Conservation (phyloP, 2,797 vertebrate genomes). For the Poliocrania exsul region DNA sequence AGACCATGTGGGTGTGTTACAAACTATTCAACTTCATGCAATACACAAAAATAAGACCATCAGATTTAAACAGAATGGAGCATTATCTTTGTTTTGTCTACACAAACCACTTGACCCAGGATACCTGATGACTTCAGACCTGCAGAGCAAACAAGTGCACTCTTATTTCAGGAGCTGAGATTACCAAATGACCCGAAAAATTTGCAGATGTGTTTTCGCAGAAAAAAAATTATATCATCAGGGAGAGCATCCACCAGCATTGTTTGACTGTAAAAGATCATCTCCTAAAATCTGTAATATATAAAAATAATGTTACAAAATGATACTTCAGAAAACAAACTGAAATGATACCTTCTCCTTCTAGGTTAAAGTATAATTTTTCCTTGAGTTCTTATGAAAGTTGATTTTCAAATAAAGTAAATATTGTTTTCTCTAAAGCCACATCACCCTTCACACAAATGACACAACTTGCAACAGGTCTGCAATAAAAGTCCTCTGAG, state of each 20-base stretch:
- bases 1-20: background rate
- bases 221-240: background rate
- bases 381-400: background rate
- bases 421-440: background rate
- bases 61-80: background rate
- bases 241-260: background rate
- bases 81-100: background rate
- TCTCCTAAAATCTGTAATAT: background rate
- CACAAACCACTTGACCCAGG: background rate
- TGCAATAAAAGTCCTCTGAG: background rate
- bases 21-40: background rate
- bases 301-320: background rate
- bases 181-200: background rate
- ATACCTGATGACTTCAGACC: background rate
- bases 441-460: background rate
- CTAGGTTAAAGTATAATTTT: background rate
- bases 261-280: background rate
- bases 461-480: background rate
- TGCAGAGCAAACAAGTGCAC: background rate
- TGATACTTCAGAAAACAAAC: background rate
- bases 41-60: background rate
- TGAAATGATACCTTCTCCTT: background rate
- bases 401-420: background rate
- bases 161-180: background rate
- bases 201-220: background rate